Evolutionary conservation across 2,797 vertebrate species (phyloP), one percentile per base, ranked within the genome.

Genomic region (Dermochelys coriacea): DNA sequence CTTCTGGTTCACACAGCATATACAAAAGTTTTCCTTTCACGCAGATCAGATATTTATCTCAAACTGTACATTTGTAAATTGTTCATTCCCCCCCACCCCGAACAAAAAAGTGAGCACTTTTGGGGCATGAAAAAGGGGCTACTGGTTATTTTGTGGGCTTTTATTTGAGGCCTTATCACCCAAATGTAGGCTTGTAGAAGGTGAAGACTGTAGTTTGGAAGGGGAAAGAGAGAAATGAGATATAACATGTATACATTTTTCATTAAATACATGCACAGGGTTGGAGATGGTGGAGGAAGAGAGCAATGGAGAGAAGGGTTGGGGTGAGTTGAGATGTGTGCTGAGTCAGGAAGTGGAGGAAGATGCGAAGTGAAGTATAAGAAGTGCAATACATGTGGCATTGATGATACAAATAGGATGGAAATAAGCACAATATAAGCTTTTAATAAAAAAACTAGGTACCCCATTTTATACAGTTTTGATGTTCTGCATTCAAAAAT

Each of bases 31-130:
- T 78, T 59, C 59, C 9, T 12, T 27, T 31, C 57, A 2, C 41
- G 59, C 75, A 83, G 19, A 55, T 0, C 55, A 57, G 27, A 2
- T 57, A 27, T 27, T 57, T 57, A 57, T 29, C 55, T 57, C 11
- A 57, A 37, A 37, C 37, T 37, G 37, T 37, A 37, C 37, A 37
- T 37, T 37, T 37, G 55, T 57, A 57, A 57, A 54, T 54, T 54
- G 21, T 54, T 23, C 21, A 9, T 54, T 54, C 9, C 2, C 1
- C 1, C 12, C 29, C 29, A 5, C 11, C 12, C 5, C 6, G 57
- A 59, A 64, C 34, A n/a, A 16, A 64, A 61, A 34, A n/a, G 61
- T 64, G 61, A 64, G 34, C 34, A 64, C 34, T n/a, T n/a, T 19
- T n/a, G 61, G 34, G 16, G n/a, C 34, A n/a, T 64, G 34, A 64